Conservation (phyloP, 2,888 invertebrate genomes). For the Andrena praecox region DNA sequence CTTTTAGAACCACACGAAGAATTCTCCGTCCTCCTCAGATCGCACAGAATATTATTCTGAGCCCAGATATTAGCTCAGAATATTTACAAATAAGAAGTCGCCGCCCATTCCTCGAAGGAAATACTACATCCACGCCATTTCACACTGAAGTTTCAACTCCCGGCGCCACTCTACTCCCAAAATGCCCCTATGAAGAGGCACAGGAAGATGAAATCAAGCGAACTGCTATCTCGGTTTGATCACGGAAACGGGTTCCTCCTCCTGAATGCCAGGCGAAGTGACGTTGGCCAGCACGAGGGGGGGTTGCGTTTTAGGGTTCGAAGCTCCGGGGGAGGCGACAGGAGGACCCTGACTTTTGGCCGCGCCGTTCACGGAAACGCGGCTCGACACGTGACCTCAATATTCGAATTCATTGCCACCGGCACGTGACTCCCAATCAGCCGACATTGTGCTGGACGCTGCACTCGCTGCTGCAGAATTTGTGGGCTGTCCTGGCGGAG, state of each 20-base stretch:
- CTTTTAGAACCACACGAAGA: no score
- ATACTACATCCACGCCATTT: neutral
- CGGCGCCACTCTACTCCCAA: neutral
- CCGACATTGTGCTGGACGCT: constrained; percentile 73
- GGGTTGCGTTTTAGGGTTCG: constrained; percentile 34
- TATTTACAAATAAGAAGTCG: no score
- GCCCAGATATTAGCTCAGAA: no score
- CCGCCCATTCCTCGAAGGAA: no score
- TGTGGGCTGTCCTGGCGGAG: constrained; percentile 19
- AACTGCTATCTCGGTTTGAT: constrained; percentile 49
- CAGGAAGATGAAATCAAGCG: constrained; percentile 33
- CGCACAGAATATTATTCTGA: no score
- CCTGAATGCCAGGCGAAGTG: constrained; percentile 24
- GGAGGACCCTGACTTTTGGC: constrained; percentile 65
- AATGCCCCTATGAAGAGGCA: constrained; percentile 23
- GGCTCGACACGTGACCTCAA: constrained; percentile 76
- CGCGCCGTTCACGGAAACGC: constrained; percentile 72
- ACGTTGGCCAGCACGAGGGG: constrained; percentile 18
- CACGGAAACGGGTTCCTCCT: constrained; percentile 43
- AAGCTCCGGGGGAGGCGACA: constrained; percentile 31
- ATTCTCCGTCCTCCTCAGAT: no score
- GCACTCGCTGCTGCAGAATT: constrained; percentile 57
- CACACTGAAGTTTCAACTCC: neutral
- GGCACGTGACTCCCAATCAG: constrained; percentile 83
- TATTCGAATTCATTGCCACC: constrained; percentile 76